These are phyloP conservation scores for Loxodonta africana DNA, from an alignment of 2,113 vertebrate genomes.

Conservation along the genomic window DNA sequence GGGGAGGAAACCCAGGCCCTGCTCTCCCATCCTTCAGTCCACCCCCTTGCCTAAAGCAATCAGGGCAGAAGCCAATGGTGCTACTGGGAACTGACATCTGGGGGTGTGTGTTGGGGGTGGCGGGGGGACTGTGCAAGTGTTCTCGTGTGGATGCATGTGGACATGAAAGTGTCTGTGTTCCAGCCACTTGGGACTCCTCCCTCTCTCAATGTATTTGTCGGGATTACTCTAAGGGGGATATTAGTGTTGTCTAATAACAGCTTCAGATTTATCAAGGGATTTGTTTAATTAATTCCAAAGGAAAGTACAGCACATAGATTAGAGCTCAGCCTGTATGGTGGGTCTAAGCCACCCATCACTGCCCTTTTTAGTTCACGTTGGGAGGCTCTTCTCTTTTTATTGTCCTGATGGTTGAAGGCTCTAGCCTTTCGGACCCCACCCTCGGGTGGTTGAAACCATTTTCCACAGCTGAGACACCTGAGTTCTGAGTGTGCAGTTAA, in stretches of 20 bases:
- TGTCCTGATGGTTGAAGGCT: background rate
- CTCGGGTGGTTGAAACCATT: background rate
- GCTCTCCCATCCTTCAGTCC: conserved; percentile 37
- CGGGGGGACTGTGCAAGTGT: rapidly evolving
- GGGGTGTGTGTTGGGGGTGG: conserved; percentile 12
- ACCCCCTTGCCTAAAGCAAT: conserved; percentile 28
- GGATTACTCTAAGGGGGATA: conserved; percentile 82
- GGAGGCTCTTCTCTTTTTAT: background rate
- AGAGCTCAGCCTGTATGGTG: conserved; percentile 72
- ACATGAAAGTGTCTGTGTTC: background rate
- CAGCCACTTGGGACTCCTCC: background rate
- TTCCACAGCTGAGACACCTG: background rate
- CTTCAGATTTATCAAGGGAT: conserved; percentile 85
- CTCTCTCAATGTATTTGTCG: conserved; percentile 70
- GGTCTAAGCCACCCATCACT: conserved; percentile 71
- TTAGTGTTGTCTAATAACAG: conserved; percentile 86
- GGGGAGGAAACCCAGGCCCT: conserved; percentile 40
- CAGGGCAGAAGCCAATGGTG: background rate
- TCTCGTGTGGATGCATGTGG: background rate
- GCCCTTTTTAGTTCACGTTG: background rate
- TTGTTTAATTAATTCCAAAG: conserved; percentile 89
- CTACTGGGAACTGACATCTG: conserved; percentile 62
- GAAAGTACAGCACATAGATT: conserved; percentile 84
- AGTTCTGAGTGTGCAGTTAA: background rate
- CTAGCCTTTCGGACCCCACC: background rate